These are phyloP conservation scores for Pelobates cultripes DNA, from an alignment of 2,797 vertebrate species.

Conservation along the genomic window DNA sequence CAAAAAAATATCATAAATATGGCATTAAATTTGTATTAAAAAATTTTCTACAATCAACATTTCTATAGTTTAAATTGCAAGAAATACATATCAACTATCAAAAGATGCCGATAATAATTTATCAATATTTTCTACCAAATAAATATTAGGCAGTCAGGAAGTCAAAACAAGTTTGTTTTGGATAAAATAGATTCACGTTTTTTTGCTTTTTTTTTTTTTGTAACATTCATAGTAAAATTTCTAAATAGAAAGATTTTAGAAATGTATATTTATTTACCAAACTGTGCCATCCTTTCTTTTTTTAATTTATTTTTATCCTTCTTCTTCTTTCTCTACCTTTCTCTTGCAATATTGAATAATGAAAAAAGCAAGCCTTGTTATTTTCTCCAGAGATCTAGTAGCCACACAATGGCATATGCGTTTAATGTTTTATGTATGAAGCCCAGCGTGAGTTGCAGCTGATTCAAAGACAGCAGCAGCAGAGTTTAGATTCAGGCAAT, in stretches of 20 bases:
- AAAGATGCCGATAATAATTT: too few relatives aligned
- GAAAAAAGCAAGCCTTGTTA: constrained; percentile 66
- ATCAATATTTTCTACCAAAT: too few relatives aligned
- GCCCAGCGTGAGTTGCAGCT: constrained; percentile 63
- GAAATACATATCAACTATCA: too few relatives aligned
- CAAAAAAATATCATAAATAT: too few relatives aligned
- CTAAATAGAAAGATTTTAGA: too few relatives aligned
- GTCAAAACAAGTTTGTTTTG: neutral
- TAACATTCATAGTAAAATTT: too few relatives aligned
- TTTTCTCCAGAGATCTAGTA: constrained; percentile 67
- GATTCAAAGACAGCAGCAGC: constrained; percentile 64
- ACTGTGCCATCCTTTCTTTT: neutral
- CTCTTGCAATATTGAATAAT: constrained; percentile 64
- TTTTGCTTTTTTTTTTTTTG: too few relatives aligned
- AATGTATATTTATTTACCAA: neutral
- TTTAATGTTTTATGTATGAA: constrained; percentile 94
- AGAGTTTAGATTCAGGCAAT: constrained; percentile 66
- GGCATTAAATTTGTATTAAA: too few relatives aligned
- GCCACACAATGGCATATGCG: constrained; percentile 84
- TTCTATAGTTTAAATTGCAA: too few relatives aligned
- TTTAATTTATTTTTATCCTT: neutral
- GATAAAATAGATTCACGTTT: neutral
- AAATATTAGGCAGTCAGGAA: too few relatives aligned
- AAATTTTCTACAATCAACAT: too few relatives aligned
- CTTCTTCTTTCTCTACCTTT: constrained; percentile 8